A percentile compares a stretch with the other conserved stretches of the same genome.
Conservation (phyloP, 1,140 invertebrate genomes). For the Sitobion miscanthi region DNA sequence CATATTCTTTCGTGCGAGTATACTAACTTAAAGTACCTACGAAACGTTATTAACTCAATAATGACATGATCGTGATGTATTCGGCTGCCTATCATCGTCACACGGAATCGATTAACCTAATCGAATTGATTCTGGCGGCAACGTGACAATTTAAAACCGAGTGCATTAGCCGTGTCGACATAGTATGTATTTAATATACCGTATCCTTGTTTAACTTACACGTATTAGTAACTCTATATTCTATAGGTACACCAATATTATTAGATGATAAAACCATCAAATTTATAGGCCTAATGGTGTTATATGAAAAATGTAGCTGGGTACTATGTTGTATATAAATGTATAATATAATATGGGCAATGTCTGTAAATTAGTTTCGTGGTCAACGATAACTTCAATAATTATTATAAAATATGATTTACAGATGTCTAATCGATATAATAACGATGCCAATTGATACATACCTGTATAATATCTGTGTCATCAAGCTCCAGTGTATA, state of each 20-base stretch:
- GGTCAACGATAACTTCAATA: neutral
- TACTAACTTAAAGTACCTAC: neutral
- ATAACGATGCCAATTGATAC: neutral
- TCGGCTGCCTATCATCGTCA: neutral
- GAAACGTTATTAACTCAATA: neutral
- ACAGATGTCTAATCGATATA: neutral
- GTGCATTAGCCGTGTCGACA: neutral
- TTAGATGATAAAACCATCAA: neutral
- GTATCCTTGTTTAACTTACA: neutral
- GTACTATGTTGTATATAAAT: neutral
- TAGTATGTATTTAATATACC: neutral
- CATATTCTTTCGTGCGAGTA: neutral
- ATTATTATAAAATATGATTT: neutral
- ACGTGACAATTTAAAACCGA: constrained; percentile 6
- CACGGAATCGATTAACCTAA: neutral
- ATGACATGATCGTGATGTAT: neutral
- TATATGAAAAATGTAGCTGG: neutral
- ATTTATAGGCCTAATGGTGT: neutral
- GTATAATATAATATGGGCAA: neutral
- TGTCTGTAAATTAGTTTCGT: neutral
- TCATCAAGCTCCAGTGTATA: neutral
- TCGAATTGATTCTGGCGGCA: neutral
- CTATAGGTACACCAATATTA: neutral
- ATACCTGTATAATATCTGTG: neutral
- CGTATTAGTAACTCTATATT: neutral